Evolutionary conservation across 2,888 invertebrate species (phyloP), one percentile per base, ranked within the genome.

Genomic region (Gari tellinella): DNA sequence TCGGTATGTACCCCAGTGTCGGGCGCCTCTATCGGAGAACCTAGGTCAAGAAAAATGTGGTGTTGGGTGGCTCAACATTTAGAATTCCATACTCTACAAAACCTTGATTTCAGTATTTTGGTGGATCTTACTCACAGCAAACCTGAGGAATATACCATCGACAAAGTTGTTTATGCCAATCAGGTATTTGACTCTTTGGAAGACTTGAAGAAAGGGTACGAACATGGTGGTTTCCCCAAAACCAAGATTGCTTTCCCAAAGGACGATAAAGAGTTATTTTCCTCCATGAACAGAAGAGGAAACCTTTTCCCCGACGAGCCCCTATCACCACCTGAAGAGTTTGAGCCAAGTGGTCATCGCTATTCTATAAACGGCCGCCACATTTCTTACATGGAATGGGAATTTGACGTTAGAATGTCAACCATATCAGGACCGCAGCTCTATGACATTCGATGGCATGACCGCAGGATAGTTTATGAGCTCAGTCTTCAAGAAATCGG

Each of bases 381-480:
- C 38, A 77, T 88, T 2, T 61, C 70, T 8, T 89, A 86, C 68
- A 72, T 87, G 74, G 84, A 81, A 17, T 90, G 90, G 90, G 55
- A 72, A 7, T 89, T 89, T 72, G 64, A 70, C 40, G 12, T 70
- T 15, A 51, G 70, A 10, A 58, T 70, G 70, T 70, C 70, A 2
- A 57, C 63, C 1, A 19, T 58, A 15, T 52, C 41, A 0, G 89
- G 89, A 1, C 84, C 86, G 8, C 80, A 81, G 41, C 8, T 86
- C 8, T 84, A 78, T 62, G 83, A 88, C 55, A 69, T 89, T 31
- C 75, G 82, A 5, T 90, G 73, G 66, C 58, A 76, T 4, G 75
- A 74, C 1, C 81, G 88, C 45, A 74, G 87, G 25, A 86, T 90
- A n/a, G 84, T 83, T 4, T 90, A 88, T 63, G 90, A 90, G 70